Evolutionary conservation across 2,797 vertebrate genomes (phyloP).

Genomic region (Anas acuta): DNA sequence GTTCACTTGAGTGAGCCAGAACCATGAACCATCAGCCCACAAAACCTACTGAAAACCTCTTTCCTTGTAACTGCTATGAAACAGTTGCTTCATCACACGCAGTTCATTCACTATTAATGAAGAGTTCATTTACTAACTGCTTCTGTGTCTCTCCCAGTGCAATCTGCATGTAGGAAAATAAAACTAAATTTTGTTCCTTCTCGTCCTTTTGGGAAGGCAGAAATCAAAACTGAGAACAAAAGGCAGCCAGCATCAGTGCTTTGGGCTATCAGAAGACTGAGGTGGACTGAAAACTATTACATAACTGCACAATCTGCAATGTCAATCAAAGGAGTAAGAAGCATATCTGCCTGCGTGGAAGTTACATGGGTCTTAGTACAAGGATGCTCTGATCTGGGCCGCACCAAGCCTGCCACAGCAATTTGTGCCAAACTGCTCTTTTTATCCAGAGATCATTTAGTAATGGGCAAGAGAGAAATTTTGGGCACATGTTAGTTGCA

Average conservation of each 20-base stretch:
- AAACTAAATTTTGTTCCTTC: not conserved
- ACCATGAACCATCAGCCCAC: not conserved
- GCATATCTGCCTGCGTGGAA: not conserved
- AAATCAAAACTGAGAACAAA: not conserved
- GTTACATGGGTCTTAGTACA: not conserved
- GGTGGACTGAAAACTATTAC: not conserved
- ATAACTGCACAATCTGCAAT: not conserved
- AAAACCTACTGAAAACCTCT: not conserved
- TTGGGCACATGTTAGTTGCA: no score
- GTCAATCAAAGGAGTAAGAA: not conserved
- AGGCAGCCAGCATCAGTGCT: not conserved
- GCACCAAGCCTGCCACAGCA: not conserved
- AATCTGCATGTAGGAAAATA: not conserved
- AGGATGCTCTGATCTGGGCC: not conserved
- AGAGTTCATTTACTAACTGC: not conserved
- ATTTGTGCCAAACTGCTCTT: no score
- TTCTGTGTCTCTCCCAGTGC: not conserved
- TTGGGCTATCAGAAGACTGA: not conserved
- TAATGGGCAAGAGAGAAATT: not conserved
- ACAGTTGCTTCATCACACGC: not conserved
- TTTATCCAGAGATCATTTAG: not conserved
- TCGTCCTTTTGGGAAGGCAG: not conserved
- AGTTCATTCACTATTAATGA: not conserved
- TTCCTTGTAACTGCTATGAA: not conserved
- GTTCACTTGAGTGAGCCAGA: not conserved